Conservation (phyloP, 2,888 invertebrate species). For the Ceraclea dissimilis region DNA sequence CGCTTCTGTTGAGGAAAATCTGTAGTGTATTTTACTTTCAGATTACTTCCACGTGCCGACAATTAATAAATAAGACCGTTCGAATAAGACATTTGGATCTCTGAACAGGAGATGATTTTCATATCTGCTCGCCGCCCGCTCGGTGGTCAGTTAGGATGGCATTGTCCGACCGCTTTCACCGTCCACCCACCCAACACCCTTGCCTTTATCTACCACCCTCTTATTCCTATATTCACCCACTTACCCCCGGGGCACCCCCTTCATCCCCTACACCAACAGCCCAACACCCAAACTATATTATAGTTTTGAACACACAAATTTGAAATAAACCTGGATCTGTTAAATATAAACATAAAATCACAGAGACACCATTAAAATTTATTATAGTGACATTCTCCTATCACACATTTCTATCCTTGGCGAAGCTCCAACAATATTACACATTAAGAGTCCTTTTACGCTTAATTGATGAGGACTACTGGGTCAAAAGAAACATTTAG, state of each 20-base stretch:
- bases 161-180: constrained; percentile 22
- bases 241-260: neutral
- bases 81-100: constrained; percentile 25
- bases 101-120: constrained; percentile 27
- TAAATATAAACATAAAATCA: no score
- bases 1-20: no score
- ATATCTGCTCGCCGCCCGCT: constrained; percentile 24
- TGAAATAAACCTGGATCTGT: neutral
- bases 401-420: no score
- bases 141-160: constrained; percentile 27
- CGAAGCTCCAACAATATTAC: no score
- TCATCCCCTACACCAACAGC: neutral
- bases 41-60: constrained; percentile 8
- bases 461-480: no score
- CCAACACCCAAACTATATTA: neutral
- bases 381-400: no score
- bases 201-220: constrained; percentile 5
- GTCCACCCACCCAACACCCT: constrained; percentile 1
- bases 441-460: no score
- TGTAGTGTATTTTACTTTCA: no score
- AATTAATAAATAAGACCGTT: constrained; percentile 20
- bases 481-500: no score
- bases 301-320: neutral
- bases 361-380: no score
- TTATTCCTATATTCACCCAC: constrained; percentile 3